Evolutionary conservation across 2,113 vertebrate genomes (phyloP).

Genomic region (Upupa epops): DNA sequence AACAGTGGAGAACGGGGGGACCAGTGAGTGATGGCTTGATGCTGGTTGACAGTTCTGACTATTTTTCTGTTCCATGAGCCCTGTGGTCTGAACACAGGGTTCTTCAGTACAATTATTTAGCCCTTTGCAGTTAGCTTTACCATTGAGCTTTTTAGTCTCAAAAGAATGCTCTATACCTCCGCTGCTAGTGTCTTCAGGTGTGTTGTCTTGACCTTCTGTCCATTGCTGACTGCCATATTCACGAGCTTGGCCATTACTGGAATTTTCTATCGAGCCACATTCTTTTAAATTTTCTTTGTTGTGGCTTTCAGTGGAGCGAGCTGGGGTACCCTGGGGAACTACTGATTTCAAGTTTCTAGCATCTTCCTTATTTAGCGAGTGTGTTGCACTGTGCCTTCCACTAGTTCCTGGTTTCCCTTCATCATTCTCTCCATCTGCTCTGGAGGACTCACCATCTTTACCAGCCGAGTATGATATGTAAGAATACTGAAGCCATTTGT

Average conservation of each 20-base stretch:
- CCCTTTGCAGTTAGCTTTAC: conserved; percentile 77
- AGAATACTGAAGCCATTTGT: conserved; percentile 84
- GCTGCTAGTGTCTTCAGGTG: conserved; percentile 59
- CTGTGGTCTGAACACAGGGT: conserved; percentile 47
- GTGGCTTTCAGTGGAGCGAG: conserved; percentile 56
- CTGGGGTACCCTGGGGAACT: conserved; percentile 42
- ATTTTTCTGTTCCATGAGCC: conserved; percentile 59
- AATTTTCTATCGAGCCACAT: conserved; percentile 55
- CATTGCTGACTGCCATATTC: conserved; percentile 59
- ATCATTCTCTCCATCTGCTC: conserved; percentile 67
- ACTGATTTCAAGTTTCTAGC: conserved; percentile 4
- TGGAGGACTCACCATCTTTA: conserved; percentile 78
- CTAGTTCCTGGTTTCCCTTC: conserved; percentile 79
- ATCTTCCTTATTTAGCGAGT: conserved; percentile 55
- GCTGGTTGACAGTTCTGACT: conserved; percentile 64
- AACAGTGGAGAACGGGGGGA: conserved; percentile 56
- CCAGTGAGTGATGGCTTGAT: conserved; percentile 59
- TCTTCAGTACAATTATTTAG: conserved; percentile 74
- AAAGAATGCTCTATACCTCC: conserved; percentile 73
- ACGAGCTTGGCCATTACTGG: conserved; percentile 51
- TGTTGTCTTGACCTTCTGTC: conserved; percentile 69
- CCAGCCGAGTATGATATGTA: conserved; percentile 80
- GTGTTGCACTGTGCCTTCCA: conserved; percentile 60
- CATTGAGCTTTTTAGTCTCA: conserved; percentile 81
- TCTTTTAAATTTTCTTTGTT: conserved; percentile 70